Percentiles rank a stretch among this genome's conserved stretches.
Evolutionary conservation across 2,113 vertebrate species (phyloP).

Genomic region (Forbesichthys papilliferus): DNA sequence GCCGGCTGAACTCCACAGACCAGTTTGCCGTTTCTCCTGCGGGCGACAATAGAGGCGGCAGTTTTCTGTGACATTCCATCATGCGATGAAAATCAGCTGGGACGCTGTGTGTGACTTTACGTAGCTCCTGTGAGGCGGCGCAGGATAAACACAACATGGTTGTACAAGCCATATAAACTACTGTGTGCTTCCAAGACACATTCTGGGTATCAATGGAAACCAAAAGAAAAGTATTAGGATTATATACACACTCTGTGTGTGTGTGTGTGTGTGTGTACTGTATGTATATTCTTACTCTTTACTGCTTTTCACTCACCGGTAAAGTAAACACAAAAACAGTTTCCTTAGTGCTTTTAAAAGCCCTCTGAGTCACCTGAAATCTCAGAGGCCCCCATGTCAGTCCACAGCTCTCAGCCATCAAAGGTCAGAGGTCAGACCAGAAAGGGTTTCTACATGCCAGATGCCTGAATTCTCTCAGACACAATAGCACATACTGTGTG

Average conservation of each 20-base stretch:
- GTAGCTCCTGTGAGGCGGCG: conserved; percentile 14
- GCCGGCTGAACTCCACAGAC: conserved; percentile 51
- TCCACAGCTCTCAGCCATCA: conserved; percentile 38
- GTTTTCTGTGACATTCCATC: conserved; percentile 32
- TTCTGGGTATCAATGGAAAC: not conserved
- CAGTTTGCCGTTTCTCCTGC: conserved; percentile 45
- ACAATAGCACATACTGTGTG: conserved; percentile 68
- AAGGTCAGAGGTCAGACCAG: conserved; percentile 58
- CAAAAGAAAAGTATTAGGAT: not conserved
- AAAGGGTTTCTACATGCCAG: conserved; percentile 69
- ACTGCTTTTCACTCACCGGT: conserved; percentile 6
- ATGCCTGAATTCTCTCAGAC: conserved; percentile 66
- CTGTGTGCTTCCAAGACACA: not conserved
- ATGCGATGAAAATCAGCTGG: conserved; percentile 31
- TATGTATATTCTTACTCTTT: not conserved
- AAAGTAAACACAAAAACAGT: conserved; percentile 12
- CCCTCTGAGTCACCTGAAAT: conserved; percentile 54
- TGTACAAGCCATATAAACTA: not conserved
- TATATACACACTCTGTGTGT: not conserved
- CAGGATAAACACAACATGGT: conserved; percentile 26
- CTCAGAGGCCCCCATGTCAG: conserved; percentile 48
- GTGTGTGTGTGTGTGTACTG: no score
- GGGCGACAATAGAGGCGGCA: conserved; percentile 43
- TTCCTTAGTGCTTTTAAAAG: conserved; percentile 26
- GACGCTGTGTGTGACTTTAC: conserved; percentile 35